Evolutionary conservation across 1,140 invertebrate genomes (phyloP).

Genomic region (Nephotettix cincticeps): DNA sequence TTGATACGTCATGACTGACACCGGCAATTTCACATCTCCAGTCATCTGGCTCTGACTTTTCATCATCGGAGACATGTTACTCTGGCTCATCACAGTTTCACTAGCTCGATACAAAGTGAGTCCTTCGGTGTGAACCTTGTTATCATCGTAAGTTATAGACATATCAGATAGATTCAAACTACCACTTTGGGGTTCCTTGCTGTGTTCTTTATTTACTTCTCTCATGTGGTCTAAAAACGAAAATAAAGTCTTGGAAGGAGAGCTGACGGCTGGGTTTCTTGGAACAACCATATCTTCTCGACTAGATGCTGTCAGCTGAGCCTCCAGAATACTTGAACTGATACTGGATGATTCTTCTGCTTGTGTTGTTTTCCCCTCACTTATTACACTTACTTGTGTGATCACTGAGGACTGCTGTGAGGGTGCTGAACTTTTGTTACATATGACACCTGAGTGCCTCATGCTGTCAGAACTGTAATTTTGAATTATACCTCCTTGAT

Average conservation of each 20-base stretch:
- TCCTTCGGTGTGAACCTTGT: constrained; percentile 8
- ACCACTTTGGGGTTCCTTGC: neutral
- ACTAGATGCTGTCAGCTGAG: constrained; percentile 34
- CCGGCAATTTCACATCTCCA: constrained; percentile 10
- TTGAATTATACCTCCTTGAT: neutral
- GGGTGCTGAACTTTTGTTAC: constrained; percentile 2
- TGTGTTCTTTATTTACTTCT: neutral
- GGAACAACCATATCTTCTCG: neutral
- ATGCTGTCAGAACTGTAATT: neutral
- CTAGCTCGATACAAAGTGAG: constrained; percentile 11
- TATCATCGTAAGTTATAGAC: neutral
- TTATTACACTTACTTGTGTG: constrained; percentile 11
- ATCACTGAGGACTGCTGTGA: neutral
- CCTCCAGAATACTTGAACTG: constrained; percentile 39
- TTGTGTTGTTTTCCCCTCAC: constrained; percentile 6
- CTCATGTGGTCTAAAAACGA: constrained; percentile 19
- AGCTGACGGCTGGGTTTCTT: constrained; percentile 22
- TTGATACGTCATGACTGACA: neutral
- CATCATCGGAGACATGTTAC: neutral
- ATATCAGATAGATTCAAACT: constrained; percentile 5
- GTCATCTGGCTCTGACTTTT: neutral
- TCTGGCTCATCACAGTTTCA: neutral
- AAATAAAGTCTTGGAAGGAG: constrained; percentile 28
- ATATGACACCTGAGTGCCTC: neutral
- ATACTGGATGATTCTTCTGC: constrained; percentile 4